These are phyloP conservation scores for Campylomormyrus numenius DNA, from an alignment of 2,113 vertebrate species.

Conservation along the genomic window DNA sequence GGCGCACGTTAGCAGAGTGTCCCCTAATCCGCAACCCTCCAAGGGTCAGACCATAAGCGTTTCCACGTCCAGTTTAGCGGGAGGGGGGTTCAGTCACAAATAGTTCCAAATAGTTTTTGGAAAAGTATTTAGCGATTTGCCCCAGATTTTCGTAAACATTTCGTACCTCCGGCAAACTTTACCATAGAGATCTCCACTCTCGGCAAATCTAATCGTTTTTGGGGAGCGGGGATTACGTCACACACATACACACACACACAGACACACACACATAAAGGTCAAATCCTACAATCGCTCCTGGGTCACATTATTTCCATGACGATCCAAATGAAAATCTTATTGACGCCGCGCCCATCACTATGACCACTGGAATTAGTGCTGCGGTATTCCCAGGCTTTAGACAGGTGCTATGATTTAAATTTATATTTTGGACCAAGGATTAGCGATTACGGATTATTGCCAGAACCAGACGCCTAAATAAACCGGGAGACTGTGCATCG, in stretches of 20 bases:
- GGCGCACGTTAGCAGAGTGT: neutral
- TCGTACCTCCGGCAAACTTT: neutral
- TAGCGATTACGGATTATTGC: neutral
- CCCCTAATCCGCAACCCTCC: neutral
- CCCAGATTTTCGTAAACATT: neutral
- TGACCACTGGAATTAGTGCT: neutral
- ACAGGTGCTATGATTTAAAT: neutral
- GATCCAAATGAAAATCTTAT: neutral
- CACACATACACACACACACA: too few species aligned
- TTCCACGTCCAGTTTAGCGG: neutral
- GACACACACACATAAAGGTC: neutral
- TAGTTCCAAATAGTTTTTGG: neutral
- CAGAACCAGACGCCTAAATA: neutral
- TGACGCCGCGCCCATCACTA: neutral
- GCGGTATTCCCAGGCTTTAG: neutral
- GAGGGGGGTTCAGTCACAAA: neutral
- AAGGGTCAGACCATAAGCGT: neutral
- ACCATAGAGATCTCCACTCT: neutral
- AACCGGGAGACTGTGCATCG: neutral
- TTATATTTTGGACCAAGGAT: neutral
- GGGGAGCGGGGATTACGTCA: too few species aligned
- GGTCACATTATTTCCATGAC: neutral
- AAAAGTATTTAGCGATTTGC: neutral
- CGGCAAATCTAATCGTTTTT: neutral
- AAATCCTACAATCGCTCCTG: neutral